Evolutionary conservation across 1,140 invertebrate genomes (phyloP), one percentile per base, ranked within the genome.

Genomic region (Colletes latitarsis): DNA sequence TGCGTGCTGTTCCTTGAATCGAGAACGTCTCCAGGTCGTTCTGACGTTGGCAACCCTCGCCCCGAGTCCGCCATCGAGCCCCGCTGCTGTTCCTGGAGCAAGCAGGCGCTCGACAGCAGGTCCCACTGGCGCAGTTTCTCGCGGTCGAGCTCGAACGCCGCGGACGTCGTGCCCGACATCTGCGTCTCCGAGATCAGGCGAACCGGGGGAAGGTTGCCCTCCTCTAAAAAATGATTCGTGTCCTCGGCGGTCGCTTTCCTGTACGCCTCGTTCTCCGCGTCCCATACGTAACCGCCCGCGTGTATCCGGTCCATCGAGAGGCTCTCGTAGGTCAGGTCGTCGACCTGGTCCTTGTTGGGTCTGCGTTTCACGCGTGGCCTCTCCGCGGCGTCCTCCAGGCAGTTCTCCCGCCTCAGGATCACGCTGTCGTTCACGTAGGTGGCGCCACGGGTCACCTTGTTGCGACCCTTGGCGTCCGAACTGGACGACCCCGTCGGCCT

Each of bases 111-210:
- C 62, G 97, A 97, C 95, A 97, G 95, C 80, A 97, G 94, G 93
- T 98, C 97, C 97, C 97, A 97, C 89, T 97, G 97, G 52, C 97
- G 94, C 83, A 97, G 94, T 83, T 96, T 97, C 93, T 97, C 97
- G 86, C 97, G 95, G 93, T 97, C 97, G 84, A 97, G 95, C 90
- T 97, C 96, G 94, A 95, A 95, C 69, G 94, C 94, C 49, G 84
- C 85, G 53, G 88, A 79, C 30, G 46, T 49, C 19, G 39, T 10
- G 17, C 85, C 81, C n/a, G 82, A 82, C 72, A 85, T 72, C 73
- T 81, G 67, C 82, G 81, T 78, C 64, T 76, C 81, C 79, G 72
- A 57, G 71, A 81, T 86, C 77, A 78, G 76, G 71, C 82, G 75
- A 69, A 76, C 68, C 83, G 89, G 88, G 82, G 90, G 90, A 91